Evolutionary conservation across 2,113 vertebrate species (phyloP).

Genomic region (Mustelus asterias): DNA sequence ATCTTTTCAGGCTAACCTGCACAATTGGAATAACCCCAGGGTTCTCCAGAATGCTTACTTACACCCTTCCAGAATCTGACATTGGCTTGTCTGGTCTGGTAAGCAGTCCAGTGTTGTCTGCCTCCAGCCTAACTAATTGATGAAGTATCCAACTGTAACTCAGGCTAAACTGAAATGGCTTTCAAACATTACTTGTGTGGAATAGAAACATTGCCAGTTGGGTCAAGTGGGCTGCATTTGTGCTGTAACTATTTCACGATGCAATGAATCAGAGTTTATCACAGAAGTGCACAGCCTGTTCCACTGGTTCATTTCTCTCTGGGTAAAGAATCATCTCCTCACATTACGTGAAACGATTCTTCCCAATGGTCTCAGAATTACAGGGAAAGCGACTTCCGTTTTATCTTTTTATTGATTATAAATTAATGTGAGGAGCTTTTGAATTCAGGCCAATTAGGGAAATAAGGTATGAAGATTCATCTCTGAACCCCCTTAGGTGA

Average conservation of each 20-base stretch:
- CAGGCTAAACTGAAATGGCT: neutral
- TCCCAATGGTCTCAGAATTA: neutral
- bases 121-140: neutral
- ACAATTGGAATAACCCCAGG: too few relatives aligned
- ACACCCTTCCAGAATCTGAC: too few relatives aligned
- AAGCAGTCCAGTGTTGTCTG: neutral
- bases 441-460: too few relatives aligned
- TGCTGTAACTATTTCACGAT: too few relatives aligned
- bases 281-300: neutral
- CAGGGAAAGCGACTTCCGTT: neutral
- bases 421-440: too few relatives aligned
- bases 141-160: neutral
- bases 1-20: too few relatives aligned
- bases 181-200: neutral
- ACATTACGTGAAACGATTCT: neutral
- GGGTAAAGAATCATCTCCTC: neutral
- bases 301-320: neutral
- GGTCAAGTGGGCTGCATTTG: neutral
- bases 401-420: neutral
- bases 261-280: neutral
- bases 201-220: neutral
- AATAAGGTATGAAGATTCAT: too few relatives aligned
- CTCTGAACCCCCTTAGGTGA: too few relatives aligned
- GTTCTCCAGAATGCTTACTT: too few relatives aligned
- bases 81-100: neutral